Base-by-base conservation (phyloP, 1,140 invertebrate genomes). In the Planococcus citri region DNA sequence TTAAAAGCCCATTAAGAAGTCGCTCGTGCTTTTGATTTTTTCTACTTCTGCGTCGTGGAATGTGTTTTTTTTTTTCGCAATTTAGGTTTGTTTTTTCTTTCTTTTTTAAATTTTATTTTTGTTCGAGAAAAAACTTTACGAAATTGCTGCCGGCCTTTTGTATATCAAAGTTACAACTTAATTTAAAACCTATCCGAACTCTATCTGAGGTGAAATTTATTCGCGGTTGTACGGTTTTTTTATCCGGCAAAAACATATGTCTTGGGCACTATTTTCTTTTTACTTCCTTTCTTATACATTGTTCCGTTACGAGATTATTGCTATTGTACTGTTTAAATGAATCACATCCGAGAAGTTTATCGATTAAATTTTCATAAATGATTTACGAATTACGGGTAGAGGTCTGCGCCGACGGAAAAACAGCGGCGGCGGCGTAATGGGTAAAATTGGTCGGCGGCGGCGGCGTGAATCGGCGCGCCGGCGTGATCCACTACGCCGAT, bases 1-100 rank as follows among this genome's bases (percentile, higher is more conserved):
- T 51, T 51, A 51, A 51, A 51, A 51, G 29, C 41, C 41, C n/a
- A 51, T 51, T 51, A 51, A 51, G n/a, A 51, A 51, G n/a, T 17
- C 41, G 10, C 2, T 17, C 2, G 17, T 20, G 41, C 3, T 51
- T 51, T 51, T 33, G 29, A 33, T 33, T 33, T 33, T 33, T 33
- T 33, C 12, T 33, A 3, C 12, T 33, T 33, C 29, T 33, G 12
- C 4, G 4, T 4, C 12, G n/a, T 51, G 17, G 17, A 51, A 51
- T 51, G 41, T 51, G 41, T 37, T 37, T 37, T 14, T 37, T 33
- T 51, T 51, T 14, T 14, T 51, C 12, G 17, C 41, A n/a, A 51
- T 51, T 51, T 51, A 51, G 41, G 12, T 51, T 51, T 51, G 41
- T 51, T 6, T 20, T 51, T 51, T 51, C 41, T 20, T 51, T 51